These are phyloP conservation scores for Rhinichthys osculus DNA, from an alignment of 2,797 vertebrate genomes.

Conservation along the genomic window DNA sequence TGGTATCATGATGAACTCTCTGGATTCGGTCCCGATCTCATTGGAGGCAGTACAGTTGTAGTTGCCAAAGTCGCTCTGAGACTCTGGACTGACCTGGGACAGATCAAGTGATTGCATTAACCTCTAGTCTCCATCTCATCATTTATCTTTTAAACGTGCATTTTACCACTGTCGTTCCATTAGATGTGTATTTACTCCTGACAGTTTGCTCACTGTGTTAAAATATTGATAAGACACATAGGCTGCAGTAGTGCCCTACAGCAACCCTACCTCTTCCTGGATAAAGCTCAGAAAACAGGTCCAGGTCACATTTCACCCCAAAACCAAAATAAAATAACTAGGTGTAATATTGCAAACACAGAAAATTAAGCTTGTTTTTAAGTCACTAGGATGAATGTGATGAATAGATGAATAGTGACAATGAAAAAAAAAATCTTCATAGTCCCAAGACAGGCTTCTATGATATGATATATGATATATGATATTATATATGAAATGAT, in stretches of 20 bases:
- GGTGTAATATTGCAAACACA: not conserved
- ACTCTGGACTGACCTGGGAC: constrained; percentile 91
- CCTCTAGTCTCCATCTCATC: constrained; percentile 42
- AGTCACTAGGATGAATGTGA: not conserved
- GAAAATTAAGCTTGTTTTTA: not conserved
- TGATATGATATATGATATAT: no score
- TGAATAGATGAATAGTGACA: not conserved
- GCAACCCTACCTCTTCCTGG: constrained; percentile 67
- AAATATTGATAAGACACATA: constrained; percentile 73
- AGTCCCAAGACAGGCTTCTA: not conserved
- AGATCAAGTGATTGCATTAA: constrained; percentile 52
- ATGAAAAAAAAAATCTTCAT: not conserved
- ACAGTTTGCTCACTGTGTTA: constrained; percentile 65
- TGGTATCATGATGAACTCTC: constrained; percentile 97
- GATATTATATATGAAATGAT: no score
- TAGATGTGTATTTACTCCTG: constrained; percentile 76
- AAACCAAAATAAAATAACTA: not conserved
- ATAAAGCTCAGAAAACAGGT: constrained; percentile 15
- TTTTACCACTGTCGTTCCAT: constrained; percentile 68
- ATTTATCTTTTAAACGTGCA: constrained; percentile 34
- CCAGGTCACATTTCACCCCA: not conserved
- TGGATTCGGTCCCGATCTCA: constrained; percentile 93
- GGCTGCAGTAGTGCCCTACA: constrained; percentile 66
- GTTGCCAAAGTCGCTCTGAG: constrained; percentile 97
- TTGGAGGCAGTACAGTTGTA: constrained; percentile 98